phyloP scores from a whole-genome alignment of 2,113 vertebrate species.

The Spilogale gracilis region DNA sequence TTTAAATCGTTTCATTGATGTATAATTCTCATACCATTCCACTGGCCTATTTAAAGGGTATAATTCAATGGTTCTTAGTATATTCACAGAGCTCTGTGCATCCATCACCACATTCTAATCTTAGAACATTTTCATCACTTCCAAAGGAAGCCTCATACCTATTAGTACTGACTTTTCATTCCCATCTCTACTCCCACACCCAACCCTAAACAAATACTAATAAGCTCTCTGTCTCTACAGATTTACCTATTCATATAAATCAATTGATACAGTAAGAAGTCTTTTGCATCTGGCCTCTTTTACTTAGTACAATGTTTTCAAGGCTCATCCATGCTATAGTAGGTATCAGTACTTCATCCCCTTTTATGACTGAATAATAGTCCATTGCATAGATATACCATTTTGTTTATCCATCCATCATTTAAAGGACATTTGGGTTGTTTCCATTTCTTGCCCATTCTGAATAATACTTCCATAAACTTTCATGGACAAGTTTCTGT shows the following conservation, averaged over 20 bases:
- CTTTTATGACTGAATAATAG: neutral
- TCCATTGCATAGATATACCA: neutral
- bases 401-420: neutral
- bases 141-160: neutral
- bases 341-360: neutral
- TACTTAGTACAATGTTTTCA: neutral
- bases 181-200: neutral
- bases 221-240: neutral
- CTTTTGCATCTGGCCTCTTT: neutral
- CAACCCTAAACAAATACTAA: neutral
- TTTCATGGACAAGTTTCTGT: neutral
- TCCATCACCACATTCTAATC: neutral
- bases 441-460: neutral
- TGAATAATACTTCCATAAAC: neutral
- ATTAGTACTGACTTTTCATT: neutral
- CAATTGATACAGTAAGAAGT: neutral
- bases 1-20: neutral
- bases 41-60: neutral
- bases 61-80: neutral
- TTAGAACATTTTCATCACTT: slow-evolving; percentile 12
- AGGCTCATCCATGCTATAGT: neutral
- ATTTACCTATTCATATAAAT: neutral
- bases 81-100: neutral
- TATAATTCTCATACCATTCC: neutral
- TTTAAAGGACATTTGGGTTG: neutral